A percentile compares a stretch with the other conserved stretches of the same genome.
These are phyloP conservation scores for Pandemis corylana DNA, from an alignment of 2,888 invertebrate genomes.

Conservation along the genomic window DNA sequence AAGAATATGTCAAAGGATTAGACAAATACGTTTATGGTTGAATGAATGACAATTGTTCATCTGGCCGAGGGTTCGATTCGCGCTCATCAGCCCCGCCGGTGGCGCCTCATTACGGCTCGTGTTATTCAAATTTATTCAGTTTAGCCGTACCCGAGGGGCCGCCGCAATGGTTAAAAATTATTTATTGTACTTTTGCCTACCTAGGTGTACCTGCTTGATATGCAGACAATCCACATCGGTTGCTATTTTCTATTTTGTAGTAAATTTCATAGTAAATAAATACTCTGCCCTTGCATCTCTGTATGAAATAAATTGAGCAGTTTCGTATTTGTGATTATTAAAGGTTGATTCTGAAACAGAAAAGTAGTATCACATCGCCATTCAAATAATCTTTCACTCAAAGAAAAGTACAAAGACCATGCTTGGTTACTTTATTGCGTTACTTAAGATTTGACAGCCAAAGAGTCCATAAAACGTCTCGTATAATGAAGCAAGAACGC, in stretches of 20 bases:
- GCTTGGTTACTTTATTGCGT: too few species aligned
- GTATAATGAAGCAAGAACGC: too few species aligned
- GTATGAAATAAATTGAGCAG: not conserved
- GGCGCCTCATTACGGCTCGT: constrained; percentile 61
- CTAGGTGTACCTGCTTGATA: constrained; percentile 8
- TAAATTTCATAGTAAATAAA: not conserved
- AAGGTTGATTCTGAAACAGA: too few species aligned
- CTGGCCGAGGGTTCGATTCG: constrained; percentile 59
- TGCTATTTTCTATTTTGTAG: not conserved
- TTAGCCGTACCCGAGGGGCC: constrained; percentile 50
- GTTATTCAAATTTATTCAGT: constrained; percentile 75
- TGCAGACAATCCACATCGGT: not conserved
- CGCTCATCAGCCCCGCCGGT: constrained; percentile 61
- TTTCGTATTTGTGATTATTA: not conserved
- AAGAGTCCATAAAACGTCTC: too few species aligned
- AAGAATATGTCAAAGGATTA: constrained; percentile 58
- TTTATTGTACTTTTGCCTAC: constrained; percentile 37
- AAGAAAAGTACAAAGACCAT: not conserved
- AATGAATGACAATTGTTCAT: constrained; percentile 65
- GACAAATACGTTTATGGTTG: constrained; percentile 48
- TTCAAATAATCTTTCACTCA: not conserved
- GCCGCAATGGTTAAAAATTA: constrained; percentile 45
- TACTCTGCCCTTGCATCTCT: not conserved
- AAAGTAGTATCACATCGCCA: too few species aligned
- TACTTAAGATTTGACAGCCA: too few species aligned